These are phyloP conservation scores for Sarcophilus harrisii DNA, from an alignment of 2,797 vertebrate species.

Conservation along the genomic window DNA sequence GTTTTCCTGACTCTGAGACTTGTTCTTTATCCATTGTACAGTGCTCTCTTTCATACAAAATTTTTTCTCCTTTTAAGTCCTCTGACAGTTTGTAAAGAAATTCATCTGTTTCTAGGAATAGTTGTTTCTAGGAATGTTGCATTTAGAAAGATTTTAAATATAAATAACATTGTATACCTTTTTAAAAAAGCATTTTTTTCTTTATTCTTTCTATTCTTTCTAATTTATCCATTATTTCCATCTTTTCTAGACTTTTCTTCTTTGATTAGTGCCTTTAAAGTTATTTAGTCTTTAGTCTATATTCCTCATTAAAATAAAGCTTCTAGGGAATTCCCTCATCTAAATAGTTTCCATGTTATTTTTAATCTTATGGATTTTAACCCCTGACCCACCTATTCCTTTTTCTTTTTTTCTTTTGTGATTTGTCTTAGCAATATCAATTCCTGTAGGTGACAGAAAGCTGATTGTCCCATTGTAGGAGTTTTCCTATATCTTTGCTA, in stretches of 20 bases:
- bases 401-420: background rate
- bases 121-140: background rate
- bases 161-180: background rate
- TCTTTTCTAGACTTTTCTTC: background rate
- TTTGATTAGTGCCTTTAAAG: background rate
- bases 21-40: background rate
- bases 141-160: background rate
- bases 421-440: background rate
- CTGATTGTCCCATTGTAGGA: background rate
- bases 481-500: background rate
- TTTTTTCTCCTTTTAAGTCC: background rate
- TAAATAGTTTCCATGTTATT: background rate
- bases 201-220: background rate
- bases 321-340: background rate
- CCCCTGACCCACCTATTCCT: background rate
- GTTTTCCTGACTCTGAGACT: background rate
- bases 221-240: background rate
- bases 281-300: background rate
- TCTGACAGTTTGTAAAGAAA: background rate
- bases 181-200: background rate
- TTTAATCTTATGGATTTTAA: background rate
- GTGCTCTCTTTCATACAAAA: background rate
- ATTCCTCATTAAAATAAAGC: background rate
- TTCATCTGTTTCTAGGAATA: background rate
- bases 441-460: background rate